Conservation (phyloP, 2,888 invertebrate species). For the Melieria omissa region DNA sequence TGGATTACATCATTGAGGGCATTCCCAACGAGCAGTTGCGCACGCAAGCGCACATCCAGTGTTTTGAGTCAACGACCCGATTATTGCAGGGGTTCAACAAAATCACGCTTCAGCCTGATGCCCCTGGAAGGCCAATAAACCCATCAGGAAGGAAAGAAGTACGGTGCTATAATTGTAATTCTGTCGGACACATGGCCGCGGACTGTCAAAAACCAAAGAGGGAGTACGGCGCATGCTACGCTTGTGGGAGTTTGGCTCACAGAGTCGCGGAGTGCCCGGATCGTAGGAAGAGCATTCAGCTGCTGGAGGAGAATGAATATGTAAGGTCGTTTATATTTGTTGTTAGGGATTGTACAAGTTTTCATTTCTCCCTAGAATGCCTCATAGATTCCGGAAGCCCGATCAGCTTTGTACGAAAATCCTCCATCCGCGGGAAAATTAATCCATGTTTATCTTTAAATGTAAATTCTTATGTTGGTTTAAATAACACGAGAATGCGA, state of each 20-base stretch:
- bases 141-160: background rate
- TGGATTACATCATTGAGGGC: conserved; percentile 12
- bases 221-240: conserved; percentile 38
- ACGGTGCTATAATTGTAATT: conserved; percentile 39
- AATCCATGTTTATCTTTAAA: no score
- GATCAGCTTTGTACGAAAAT: no score
- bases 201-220: conserved; percentile 37
- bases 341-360: no score
- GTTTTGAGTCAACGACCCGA: conserved; percentile 6
- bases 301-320: conserved; percentile 10
- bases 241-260: conserved; percentile 32
- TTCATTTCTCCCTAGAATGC: no score
- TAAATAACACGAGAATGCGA: no score
- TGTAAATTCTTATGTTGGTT: no score
- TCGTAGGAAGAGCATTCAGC: conserved; percentile 9
- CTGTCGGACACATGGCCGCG: conserved; percentile 35
- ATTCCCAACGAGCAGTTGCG: background rate
- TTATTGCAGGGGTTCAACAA: conserved; percentile 13
- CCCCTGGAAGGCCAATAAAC: conserved; percentile 9
- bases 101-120: background rate
- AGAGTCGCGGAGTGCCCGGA: conserved; percentile 30
- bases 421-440: no score
- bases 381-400: no score
- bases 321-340: no score
- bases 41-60: conserved; percentile 11